Evolutionary conservation across 2,888 invertebrate species (phyloP).

Genomic region (Trypoxylon attenuatum): DNA sequence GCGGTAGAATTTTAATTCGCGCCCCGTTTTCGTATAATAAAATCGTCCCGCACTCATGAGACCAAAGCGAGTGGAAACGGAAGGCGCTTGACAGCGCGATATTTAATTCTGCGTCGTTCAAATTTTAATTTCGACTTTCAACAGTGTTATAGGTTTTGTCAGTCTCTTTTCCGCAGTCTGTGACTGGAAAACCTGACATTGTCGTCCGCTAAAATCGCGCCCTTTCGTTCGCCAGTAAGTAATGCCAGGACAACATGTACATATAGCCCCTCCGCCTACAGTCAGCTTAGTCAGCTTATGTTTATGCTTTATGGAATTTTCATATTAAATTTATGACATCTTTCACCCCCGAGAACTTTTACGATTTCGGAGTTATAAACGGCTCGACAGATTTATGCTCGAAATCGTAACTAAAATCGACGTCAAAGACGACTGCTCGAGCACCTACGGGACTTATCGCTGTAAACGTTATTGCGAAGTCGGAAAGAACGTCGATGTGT

Average conservation of each 20-base stretch:
- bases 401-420: conserved; percentile 64
- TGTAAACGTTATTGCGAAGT: no score
- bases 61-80: not conserved
- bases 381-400: conserved; percentile 57
- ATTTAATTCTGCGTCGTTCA: conserved; percentile 47
- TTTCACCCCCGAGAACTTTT: conserved; percentile 57
- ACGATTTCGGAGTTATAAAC: conserved; percentile 62
- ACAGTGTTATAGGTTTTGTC: conserved; percentile 6
- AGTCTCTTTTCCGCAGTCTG: no score
- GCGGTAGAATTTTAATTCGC: no score
- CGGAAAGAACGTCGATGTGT: no score
- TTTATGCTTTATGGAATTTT: conserved; percentile 68
- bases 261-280: conserved; percentile 1
- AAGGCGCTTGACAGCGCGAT: conserved; percentile 15
- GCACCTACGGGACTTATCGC: no score
- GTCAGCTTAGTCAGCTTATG: conserved; percentile 51
- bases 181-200: conserved; percentile 4
- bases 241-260: no score
- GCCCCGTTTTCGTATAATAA: no score
- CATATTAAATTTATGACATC: conserved; percentile 68
- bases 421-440: not conserved
- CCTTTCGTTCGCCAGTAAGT: conserved; percentile 6
- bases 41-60: conserved; percentile 4
- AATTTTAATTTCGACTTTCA: conserved; percentile 59
- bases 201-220: conserved; percentile 12